Base-by-base conservation (phyloP, 2,113 vertebrate genomes). In the Promerops cafer region DNA sequence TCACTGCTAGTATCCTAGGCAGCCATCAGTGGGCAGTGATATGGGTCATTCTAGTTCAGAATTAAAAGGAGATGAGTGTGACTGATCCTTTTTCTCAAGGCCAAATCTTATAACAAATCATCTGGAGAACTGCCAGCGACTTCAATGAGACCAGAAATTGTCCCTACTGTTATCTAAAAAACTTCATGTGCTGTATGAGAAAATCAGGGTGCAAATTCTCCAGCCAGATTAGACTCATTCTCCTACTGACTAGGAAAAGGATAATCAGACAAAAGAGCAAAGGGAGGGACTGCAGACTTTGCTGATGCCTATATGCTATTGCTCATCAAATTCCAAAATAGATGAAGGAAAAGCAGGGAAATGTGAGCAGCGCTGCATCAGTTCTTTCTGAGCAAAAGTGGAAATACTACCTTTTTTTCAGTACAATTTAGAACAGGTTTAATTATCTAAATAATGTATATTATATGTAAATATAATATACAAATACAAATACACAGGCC, bases 1-100 rank as follows among this genome's bases (percentile, higher is more conserved):
- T 92, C 83, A 90, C n/a, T 95, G 76, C 85, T 89, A 96, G 93
- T 94, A 97, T 96, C 94, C 93, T 94, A 96, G 93, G 91, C 91
- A 97, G 85, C 93, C 94, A 91, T 94, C 93, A 88, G 71, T 65
- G 81, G 85, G 92, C 83, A 92, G 90, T 33, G 91, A 83, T 94
- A 95, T 27, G 85, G 90, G 92, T 95, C 93, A 94, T 86, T 95
- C 93, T 75, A 93, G 91, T 91, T 96, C 93, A 91, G 83, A 94
- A 93, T 69, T 88, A 95, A 96, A 87, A 84, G 70, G 80, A 93
- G 90, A 96, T 87, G 79, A 96, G 69, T 94, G 92, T 93, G 92
- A 92, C 95, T 92, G 96, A 96, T 91, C 70, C 94, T 87, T 96
- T 94, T 92, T 93, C 69, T 80, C 77, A 93, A 94, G 95, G 94